Percentiles rank a stretch among this genome's conserved stretches.
phyloP scores from a whole-genome alignment of 2,113 vertebrate species.

The Brienomyrus longianalis region DNA sequence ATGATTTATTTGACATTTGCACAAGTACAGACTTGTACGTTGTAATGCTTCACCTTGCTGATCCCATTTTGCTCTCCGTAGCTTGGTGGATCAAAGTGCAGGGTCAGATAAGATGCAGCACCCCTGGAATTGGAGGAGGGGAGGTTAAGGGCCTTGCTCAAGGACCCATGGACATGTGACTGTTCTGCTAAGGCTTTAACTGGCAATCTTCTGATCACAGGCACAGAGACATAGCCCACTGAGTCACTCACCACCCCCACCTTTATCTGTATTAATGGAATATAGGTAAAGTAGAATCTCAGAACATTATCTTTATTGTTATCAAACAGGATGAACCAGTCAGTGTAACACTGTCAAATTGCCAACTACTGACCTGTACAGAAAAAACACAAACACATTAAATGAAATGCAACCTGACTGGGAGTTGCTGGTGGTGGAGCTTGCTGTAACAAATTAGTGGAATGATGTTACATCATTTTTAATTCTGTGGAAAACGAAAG shows the following conservation, averaged over 20 bases:
- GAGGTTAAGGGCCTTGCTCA: background rate
- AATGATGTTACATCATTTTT: background rate
- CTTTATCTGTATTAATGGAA: background rate
- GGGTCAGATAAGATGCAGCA: background rate
- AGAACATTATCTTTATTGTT: background rate
- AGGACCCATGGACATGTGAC: background rate
- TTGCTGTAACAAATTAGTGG: background rate
- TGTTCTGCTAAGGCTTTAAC: background rate
- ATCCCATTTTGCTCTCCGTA: background rate
- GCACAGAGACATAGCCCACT: no score
- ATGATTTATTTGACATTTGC: background rate
- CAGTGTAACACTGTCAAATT: background rate
- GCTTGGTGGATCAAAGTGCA: background rate
- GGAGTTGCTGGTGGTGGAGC: background rate
- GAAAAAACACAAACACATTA: background rate
- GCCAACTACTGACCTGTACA: background rate
- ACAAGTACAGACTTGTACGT: background rate
- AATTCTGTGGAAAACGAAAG: background rate
- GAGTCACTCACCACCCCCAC: background rate
- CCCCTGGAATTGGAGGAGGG: background rate
- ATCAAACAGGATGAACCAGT: background rate
- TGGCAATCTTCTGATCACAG: background rate
- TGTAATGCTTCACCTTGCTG: background rate
- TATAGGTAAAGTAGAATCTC: background rate
- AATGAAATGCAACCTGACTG: background rate